Conservation (phyloP, 2,113 vertebrate species). For the Hippocampus comes region DNA sequence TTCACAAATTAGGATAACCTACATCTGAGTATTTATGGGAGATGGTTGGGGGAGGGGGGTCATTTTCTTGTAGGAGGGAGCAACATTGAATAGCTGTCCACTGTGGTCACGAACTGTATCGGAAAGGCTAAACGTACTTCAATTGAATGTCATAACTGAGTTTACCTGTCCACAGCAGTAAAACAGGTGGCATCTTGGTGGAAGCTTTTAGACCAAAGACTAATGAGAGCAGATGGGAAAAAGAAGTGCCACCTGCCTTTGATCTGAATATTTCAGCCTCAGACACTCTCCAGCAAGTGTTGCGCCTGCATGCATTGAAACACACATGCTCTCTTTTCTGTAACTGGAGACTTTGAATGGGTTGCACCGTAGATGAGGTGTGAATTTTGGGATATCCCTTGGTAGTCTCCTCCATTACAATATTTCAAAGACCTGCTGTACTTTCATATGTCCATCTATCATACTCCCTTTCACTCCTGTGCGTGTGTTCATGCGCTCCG, state of each 20-base stretch:
- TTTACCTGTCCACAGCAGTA: conserved; percentile 21
- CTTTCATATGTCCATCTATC: conserved; percentile 65
- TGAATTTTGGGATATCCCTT: conserved; percentile 59
- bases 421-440: conserved; percentile 60
- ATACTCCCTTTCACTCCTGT: conserved; percentile 58
- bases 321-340: conserved; percentile 22
- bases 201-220: conserved; percentile 30
- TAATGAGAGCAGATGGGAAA: conserved; percentile 70
- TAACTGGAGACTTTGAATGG: conserved; percentile 42
- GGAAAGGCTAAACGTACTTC: too few relatives aligned
- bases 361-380: conserved; percentile 55
- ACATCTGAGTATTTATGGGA: too few relatives aligned
- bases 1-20: too few relatives aligned
- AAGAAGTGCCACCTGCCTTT: conserved; percentile 53
- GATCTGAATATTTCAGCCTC: conserved; percentile 42
- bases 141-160: neutral
- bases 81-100: too few relatives aligned
- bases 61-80: too few relatives aligned
- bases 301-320: conserved; percentile 12
- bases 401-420: conserved; percentile 60
- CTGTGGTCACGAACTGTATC: too few relatives aligned
- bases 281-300: conserved; percentile 14
- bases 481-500: conserved; percentile 62
- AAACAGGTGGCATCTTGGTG: conserved; percentile 42
- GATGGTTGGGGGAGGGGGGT: too few relatives aligned